Evolutionary conservation across 2,797 vertebrate genomes (phyloP).

Genomic region (Morelia viridis): DNA sequence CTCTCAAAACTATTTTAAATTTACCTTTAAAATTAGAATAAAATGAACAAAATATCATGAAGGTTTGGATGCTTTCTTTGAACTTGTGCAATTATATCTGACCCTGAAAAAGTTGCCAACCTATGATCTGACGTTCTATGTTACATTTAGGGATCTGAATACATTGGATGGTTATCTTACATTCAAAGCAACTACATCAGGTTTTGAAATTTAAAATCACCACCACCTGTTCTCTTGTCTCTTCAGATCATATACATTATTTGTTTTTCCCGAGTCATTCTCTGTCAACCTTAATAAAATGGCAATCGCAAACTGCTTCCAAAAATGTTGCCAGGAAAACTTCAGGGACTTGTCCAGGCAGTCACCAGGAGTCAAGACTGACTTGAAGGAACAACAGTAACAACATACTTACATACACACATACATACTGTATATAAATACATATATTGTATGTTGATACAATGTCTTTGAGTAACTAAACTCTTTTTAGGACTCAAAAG

Average conservation of each 20-base stretch:
- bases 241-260: not conserved
- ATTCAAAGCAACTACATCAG: not conserved
- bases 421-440: not conserved
- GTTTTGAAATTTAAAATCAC: not conserved
- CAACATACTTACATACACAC: not conserved
- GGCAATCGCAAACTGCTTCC: not conserved
- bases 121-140: not conserved
- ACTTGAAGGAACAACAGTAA: not conserved
- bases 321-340: not conserved
- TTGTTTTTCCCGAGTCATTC: not conserved
- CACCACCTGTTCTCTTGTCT: not conserved
- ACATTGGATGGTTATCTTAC: not conserved
- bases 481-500: not conserved
- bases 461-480: not conserved
- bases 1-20: too few species aligned
- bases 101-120: too few species aligned
- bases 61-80: not conserved
- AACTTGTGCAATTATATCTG: too few species aligned
- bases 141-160: not conserved
- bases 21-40: not conserved
- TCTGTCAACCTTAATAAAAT: not conserved
- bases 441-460: not conserved
- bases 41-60: not conserved
- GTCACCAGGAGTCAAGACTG: not conserved
- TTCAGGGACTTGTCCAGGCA: not conserved